Conservation (phyloP, 2,888 invertebrate species). For the Drosophila paramelanica region DNA sequence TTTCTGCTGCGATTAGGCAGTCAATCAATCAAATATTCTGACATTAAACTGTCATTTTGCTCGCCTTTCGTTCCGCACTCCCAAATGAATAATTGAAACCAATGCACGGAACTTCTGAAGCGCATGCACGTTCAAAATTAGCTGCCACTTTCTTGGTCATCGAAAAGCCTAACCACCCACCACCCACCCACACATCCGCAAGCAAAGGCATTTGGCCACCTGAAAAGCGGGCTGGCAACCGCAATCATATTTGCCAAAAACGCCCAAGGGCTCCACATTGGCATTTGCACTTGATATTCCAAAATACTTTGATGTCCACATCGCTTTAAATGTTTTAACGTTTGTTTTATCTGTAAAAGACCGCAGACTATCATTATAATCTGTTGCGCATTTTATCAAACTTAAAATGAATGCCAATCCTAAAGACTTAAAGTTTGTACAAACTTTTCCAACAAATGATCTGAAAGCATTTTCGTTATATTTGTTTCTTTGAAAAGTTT, state of each 20-base stretch:
- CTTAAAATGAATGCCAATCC: too few species aligned
- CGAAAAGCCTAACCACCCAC: not conserved
- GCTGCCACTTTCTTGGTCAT: slow-evolving; percentile 2
- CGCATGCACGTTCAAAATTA: slow-evolving; percentile 46
- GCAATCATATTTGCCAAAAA: too few species aligned
- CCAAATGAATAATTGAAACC: slow-evolving; percentile 58
- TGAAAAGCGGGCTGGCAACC: too few species aligned
- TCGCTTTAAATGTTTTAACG: not conserved
- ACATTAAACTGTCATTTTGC: slow-evolving; percentile 12
- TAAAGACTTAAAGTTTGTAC: too few species aligned
- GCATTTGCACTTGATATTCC: slow-evolving; percentile 24
- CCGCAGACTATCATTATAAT: too few species aligned
- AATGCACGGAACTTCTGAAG: slow-evolving; percentile 40
- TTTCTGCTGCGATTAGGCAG: not conserved
- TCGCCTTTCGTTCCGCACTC: slow-evolving; percentile 36
- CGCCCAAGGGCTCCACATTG: slow-evolving; percentile 8
- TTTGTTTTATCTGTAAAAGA: not conserved
- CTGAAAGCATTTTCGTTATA: too few species aligned
- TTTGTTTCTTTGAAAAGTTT: too few species aligned
- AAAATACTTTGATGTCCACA: slow-evolving; percentile 8
- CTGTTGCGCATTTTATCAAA: too few species aligned
- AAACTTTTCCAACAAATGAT: too few species aligned
- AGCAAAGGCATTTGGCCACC: slow-evolving; percentile 19
- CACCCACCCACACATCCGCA: slow-evolving; percentile 1
- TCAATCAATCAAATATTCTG: slow-evolving; percentile 9